A percentile compares a stretch with the other conserved stretches of the same genome.
Conservation (phyloP, 64 coral and sea anemone genomes). For the Actinia tenebrosa region DNA sequence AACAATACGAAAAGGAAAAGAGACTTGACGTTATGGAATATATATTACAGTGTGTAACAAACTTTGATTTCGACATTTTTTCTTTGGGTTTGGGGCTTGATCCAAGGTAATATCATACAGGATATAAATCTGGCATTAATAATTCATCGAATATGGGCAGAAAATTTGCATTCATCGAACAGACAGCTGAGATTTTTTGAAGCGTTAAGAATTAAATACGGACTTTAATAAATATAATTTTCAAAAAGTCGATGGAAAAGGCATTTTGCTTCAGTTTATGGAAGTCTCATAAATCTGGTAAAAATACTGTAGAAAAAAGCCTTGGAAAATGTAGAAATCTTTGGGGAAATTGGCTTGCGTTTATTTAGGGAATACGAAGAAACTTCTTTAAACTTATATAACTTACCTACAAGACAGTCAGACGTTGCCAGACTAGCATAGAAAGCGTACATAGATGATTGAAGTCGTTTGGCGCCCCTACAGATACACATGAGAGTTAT, state of each 20-base stretch:
- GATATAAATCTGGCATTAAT: background rate
- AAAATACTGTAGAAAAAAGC: background rate
- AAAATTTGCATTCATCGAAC: background rate
- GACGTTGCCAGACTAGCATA: constrained; percentile 15
- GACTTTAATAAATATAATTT: background rate
- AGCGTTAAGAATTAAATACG: background rate
- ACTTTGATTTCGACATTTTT: background rate
- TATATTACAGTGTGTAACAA: too few relatives aligned
- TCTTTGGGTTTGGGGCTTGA: background rate
- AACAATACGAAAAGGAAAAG: too few relatives aligned
- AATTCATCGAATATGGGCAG: background rate
- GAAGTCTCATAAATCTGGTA: background rate
- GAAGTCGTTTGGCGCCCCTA: background rate
- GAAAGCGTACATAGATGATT: constrained; percentile 5
- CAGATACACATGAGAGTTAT: constrained; percentile 11
- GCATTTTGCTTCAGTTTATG: background rate
- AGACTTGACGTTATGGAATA: too few relatives aligned
- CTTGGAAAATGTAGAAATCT: background rate
- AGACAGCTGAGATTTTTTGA: background rate
- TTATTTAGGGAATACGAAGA: background rate
- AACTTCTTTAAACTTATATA: background rate
- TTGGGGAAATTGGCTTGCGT: background rate
- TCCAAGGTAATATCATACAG: background rate
- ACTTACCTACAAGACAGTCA: constrained; percentile 20
- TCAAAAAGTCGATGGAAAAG: too few relatives aligned